These are phyloP conservation scores for Hydrotaea diabolus DNA, from an alignment of 2,888 invertebrate genomes.

Conservation along the genomic window DNA sequence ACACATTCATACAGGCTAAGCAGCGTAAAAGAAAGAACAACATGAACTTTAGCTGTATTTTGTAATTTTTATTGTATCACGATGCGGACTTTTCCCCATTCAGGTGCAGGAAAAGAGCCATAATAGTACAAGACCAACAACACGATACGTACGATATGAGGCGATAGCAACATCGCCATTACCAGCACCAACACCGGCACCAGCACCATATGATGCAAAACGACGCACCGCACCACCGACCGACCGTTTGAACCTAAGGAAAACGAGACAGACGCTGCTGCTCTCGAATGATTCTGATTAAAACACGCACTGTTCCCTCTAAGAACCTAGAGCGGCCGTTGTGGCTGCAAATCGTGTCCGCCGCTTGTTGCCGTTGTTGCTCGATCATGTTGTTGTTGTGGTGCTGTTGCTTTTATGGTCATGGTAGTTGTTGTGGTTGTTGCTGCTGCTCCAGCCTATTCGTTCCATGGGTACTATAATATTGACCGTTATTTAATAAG, in stretches of 20 bases:
- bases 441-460: background rate
- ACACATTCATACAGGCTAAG: background rate
- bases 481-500: constrained; percentile 59
- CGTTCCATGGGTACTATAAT: constrained; percentile 17
- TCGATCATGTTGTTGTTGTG: constrained; percentile 22
- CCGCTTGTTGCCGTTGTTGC: background rate
- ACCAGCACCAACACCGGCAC: too few species aligned
- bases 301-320: constrained; percentile 52
- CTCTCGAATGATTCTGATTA: constrained; percentile 47
- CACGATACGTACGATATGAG: background rate
- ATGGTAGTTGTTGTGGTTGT: constrained; percentile 3
- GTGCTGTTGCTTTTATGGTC: constrained; percentile 11
- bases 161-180: too few species aligned
- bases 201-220: background rate
- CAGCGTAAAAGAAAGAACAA: background rate
- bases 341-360: background rate
- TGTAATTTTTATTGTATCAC: constrained; percentile 47
- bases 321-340: background rate
- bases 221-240: too few species aligned
- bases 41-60: constrained; percentile 42
- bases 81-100: constrained; percentile 29
- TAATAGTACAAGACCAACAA: background rate
- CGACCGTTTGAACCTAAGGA: too few species aligned
- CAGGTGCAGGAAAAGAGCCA: background rate
- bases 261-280: background rate